Conservation (phyloP, 2,888 invertebrate genomes). For the Chymomyza caudatula region DNA sequence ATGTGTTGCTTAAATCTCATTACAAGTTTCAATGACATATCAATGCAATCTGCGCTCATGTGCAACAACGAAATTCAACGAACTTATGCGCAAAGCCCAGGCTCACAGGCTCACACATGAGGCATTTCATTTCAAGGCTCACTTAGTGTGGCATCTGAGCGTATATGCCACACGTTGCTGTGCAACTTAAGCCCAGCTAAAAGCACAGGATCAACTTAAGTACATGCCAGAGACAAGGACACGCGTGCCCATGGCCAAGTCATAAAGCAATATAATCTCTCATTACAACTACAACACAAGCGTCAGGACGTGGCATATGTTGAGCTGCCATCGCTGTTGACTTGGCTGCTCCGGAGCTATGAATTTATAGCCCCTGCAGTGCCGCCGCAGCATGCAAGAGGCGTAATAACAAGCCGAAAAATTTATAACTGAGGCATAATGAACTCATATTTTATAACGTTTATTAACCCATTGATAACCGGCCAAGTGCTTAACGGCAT, state of each 20-base stretch:
- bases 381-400: constrained; percentile 21
- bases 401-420: constrained; percentile 59
- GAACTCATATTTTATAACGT: constrained; percentile 71
- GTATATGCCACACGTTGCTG: neutral
- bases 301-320: constrained; percentile 19
- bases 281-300: constrained; percentile 66
- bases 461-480: constrained; percentile 72
- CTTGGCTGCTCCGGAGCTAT: constrained; percentile 42
- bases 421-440: constrained; percentile 67
- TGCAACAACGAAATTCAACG: neutral
- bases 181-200: constrained; percentile 38
- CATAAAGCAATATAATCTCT: constrained; percentile 70
- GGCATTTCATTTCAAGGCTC: neutral
- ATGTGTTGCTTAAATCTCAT: neutral
- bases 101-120: neutral
- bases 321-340: constrained; percentile 10
- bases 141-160: neutral
- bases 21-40: neutral
- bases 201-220: constrained; percentile 57
- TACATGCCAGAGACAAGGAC: constrained; percentile 44
- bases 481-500: constrained; percentile 57
- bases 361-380: constrained; percentile 69
- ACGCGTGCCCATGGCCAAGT: constrained; percentile 52
- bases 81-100: neutral
- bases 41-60: neutral